Percentiles rank a stretch among this genome's conserved stretches.
phyloP scores from a whole-genome alignment of 2,113 vertebrate species.

The Naja naja region DNA sequence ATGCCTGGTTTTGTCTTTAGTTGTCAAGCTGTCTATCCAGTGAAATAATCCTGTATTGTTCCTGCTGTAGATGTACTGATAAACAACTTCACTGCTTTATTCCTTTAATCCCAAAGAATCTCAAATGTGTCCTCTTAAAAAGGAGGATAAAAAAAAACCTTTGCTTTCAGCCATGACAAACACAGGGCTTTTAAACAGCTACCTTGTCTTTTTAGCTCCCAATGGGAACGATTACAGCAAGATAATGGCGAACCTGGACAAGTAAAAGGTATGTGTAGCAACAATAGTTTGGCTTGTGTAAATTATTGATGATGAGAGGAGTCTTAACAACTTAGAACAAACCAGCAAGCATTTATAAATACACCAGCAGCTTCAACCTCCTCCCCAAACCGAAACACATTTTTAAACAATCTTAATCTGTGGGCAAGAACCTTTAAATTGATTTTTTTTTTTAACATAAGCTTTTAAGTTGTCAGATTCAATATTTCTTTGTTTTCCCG shows the following conservation, averaged over 20 bases:
- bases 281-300: not conserved
- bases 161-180: not conserved
- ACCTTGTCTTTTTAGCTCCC: conserved; percentile 73
- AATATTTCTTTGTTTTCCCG: not conserved
- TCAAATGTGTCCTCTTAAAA: not conserved
- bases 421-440: not conserved
- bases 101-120: not conserved
- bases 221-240: conserved; percentile 88
- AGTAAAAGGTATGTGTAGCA: conserved; percentile 79
- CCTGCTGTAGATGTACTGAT: not conserved
- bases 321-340: not conserved
- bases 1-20: not conserved
- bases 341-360: not conserved
- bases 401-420: not conserved
- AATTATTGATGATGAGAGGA: not conserved
- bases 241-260: conserved; percentile 78
- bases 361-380: not conserved
- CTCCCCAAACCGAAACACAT: not conserved
- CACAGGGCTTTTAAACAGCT: not conserved
- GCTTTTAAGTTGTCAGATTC: not conserved
- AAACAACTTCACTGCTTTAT: not conserved
- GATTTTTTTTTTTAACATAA: not conserved
- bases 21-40: not conserved
- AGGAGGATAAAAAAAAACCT: not conserved
- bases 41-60: not conserved